phyloP scores from a whole-genome alignment of 2,113 vertebrate species.

The Miniopterus natalensis region DNA sequence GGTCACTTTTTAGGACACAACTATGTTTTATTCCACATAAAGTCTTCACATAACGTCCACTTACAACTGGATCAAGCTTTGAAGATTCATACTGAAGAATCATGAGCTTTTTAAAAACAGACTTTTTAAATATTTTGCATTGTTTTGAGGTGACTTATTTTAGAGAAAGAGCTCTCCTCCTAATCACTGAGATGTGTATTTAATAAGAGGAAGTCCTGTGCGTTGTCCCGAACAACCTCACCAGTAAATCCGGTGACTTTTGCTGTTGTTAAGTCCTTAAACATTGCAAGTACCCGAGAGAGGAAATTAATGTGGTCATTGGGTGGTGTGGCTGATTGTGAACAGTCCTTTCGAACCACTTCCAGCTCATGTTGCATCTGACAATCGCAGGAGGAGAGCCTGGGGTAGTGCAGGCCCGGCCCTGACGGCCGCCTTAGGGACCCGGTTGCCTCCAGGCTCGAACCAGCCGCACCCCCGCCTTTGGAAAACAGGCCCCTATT shows the following conservation, averaged over 20 bases:
- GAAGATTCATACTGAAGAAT: constrained; percentile 71
- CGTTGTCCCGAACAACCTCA: background rate
- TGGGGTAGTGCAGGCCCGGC: too few species aligned
- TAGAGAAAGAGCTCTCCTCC: background rate
- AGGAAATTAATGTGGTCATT: background rate
- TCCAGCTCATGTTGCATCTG: background rate
- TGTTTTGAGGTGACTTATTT: constrained; percentile 69
- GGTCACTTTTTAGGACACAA: background rate
- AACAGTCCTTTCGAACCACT: too few species aligned
- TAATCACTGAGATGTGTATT: background rate
- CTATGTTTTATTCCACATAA: constrained; percentile 16
- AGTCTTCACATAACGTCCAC: background rate
- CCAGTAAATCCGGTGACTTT: background rate
- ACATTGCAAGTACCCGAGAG: background rate
- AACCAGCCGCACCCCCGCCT: background rate
- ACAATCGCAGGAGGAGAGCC: background rate
- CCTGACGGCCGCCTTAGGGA: background rate
- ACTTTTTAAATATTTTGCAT: constrained; percentile 35
- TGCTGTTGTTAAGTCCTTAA: background rate
- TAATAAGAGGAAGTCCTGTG: background rate
- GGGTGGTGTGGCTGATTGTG: background rate
- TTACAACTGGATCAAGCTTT: constrained; percentile 59
- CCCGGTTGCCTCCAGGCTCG: background rate
- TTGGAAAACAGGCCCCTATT: background rate
- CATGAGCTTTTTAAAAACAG: constrained; percentile 62